Evolutionary conservation across 1,140 invertebrate genomes (phyloP).

Genomic region (Drosophila funebris): DNA sequence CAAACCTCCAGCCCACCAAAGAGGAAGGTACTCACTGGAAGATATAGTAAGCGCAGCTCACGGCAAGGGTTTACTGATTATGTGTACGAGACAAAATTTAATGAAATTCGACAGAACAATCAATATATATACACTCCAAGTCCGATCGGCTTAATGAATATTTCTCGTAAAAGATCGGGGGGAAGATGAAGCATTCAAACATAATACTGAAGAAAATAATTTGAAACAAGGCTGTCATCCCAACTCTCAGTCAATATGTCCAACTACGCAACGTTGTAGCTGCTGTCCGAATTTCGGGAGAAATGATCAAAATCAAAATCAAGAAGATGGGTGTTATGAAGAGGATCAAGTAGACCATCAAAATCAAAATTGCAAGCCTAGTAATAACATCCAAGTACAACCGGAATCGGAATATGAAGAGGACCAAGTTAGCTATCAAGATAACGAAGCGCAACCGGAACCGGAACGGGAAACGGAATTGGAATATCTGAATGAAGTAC

Average conservation of each 20-base stretch:
- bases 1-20: background rate
- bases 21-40: conserved; percentile 11
- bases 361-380: background rate
- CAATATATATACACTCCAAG: background rate
- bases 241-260: background rate
- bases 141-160: background rate
- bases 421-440: too few relatives aligned
- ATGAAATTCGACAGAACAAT: background rate
- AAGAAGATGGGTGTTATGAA: background rate
- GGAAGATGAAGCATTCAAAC: background rate
- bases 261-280: background rate
- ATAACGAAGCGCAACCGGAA: background rate
- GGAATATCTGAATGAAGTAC: background rate
- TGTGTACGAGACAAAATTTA: background rate
- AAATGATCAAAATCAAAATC: background rate
- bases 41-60: background rate
- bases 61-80: background rate
- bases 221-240: background rate
- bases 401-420: background rate
- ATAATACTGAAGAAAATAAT: background rate
- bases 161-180: background rate
- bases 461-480: too few relatives aligned
- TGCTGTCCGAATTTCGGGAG: background rate
- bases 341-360: background rate
- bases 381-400: background rate